A percentile compares a stretch with the other conserved stretches of the same genome.
These are phyloP conservation scores for Corythoichthys intestinalis DNA, from an alignment of 2,113 vertebrate genomes.

Conservation along the genomic window DNA sequence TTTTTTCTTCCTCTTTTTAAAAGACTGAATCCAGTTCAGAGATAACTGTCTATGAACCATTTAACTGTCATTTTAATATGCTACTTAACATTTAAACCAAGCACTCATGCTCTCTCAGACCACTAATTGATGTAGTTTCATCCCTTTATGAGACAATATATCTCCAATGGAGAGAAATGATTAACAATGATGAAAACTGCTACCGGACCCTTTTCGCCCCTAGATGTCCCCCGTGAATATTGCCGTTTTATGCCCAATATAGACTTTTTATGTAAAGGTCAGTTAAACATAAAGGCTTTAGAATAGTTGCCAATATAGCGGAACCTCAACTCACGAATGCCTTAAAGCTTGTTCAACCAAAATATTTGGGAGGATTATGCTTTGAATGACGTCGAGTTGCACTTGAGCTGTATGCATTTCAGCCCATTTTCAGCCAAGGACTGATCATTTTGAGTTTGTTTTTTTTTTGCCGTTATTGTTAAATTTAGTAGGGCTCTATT, in stretches of 20 bases:
- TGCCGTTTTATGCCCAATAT: constrained; percentile 29
- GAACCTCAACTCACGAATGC: constrained; percentile 2
- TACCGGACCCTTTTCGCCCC: constrained; percentile 41
- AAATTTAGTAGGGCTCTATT: no score
- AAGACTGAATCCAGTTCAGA: constrained; percentile 63
- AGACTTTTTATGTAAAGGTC: constrained; percentile 47
- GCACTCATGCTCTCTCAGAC: constrained; percentile 81
- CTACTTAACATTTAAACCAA: constrained; percentile 91
- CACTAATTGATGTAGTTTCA: constrained; percentile 83
- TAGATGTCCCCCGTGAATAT: constrained; percentile 36
- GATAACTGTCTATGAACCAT: constrained; percentile 84
- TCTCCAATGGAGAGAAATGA: constrained; percentile 86
- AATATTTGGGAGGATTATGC: neutral
- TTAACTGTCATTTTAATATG: constrained; percentile 92
- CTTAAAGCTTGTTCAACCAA: neutral
- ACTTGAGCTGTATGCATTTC: neutral
- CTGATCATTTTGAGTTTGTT: neutral
- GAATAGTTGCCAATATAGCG: constrained; percentile 6
- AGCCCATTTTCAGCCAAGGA: neutral
- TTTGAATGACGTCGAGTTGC: neutral
- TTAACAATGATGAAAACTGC: constrained; percentile 87
- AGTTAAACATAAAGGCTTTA: constrained; percentile 39
- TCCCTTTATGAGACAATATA: constrained; percentile 92
- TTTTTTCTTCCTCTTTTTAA: constrained; percentile 50
- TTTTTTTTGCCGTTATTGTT: neutral